Conservation (phyloP, 2,113 vertebrate species). For the Onychorhynchus coronatus region DNA sequence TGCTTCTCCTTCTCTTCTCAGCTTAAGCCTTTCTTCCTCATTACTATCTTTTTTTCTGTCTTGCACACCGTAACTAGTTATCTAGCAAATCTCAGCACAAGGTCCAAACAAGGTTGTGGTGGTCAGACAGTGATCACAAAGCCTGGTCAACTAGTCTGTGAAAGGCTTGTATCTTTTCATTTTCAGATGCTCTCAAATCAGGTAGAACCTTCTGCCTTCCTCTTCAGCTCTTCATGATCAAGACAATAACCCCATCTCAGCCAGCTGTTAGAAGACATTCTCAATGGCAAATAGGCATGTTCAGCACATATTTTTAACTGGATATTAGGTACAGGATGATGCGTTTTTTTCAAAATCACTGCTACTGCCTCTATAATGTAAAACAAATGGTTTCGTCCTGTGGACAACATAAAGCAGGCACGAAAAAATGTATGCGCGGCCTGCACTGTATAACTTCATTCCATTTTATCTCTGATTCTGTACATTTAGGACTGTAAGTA, state of each 20-base stretch:
- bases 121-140: conserved; percentile 15
- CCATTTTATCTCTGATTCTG: neutral
- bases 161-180: neutral
- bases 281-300: neutral
- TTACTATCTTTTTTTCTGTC: neutral
- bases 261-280: neutral
- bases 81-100: conserved; percentile 21
- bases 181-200: conserved; percentile 29
- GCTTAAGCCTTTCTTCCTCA: neutral
- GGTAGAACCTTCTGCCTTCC: neutral
- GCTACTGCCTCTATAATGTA: neutral
- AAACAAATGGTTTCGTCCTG: neutral
- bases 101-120: neutral
- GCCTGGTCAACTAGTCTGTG: neutral
- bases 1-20: neutral
- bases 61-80: neutral
- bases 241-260: neutral
- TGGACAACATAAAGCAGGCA: conserved; percentile 4
- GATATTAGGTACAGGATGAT: neutral
- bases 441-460: conserved; percentile 5
- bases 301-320: conserved; percentile 26
- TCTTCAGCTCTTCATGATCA: neutral
- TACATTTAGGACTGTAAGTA: neutral
- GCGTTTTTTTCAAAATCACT: conserved; percentile 13
- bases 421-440: neutral